These are phyloP conservation scores for Notamacropus eugenii DNA, from an alignment of 2,797 vertebrate species.

Conservation along the genomic window DNA sequence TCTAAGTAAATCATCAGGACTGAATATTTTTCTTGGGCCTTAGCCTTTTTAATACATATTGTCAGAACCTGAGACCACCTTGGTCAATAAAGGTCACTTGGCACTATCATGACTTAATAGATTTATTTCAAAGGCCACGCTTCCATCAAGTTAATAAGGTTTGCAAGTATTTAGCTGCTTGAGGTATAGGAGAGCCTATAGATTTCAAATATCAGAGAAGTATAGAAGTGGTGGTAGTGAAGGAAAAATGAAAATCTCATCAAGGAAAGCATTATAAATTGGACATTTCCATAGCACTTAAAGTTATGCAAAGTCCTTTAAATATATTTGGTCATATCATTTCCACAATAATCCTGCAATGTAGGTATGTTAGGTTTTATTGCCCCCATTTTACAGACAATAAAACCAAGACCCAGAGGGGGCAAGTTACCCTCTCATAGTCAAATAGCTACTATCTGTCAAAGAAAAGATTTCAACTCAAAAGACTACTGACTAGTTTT, in stretches of 20 bases:
- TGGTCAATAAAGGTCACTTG: neutral
- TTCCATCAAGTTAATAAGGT: neutral
- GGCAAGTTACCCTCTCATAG: neutral
- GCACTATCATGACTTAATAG: neutral
- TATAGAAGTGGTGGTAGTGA: neutral
- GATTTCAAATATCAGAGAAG: neutral
- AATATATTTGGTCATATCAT: neutral
- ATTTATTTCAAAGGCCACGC: neutral
- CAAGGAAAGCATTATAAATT: neutral
- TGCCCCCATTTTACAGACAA: neutral
- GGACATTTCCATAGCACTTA: neutral
- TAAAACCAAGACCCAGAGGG: neutral
- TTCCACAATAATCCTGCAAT: neutral
- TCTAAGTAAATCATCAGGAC: neutral
- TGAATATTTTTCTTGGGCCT: neutral
- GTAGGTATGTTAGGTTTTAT: neutral
- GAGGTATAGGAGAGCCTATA: neutral
- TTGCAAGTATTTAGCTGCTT: neutral
- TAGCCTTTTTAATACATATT: neutral
- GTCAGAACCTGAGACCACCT: neutral
- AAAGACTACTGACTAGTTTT: neutral
- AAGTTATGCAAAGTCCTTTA: neutral
- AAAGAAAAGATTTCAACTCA: neutral
- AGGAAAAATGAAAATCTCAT: neutral
- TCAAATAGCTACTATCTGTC: neutral